Evolutionary conservation across 2,113 vertebrate species (phyloP).

Genomic region (Halcyon malimbica): DNA sequence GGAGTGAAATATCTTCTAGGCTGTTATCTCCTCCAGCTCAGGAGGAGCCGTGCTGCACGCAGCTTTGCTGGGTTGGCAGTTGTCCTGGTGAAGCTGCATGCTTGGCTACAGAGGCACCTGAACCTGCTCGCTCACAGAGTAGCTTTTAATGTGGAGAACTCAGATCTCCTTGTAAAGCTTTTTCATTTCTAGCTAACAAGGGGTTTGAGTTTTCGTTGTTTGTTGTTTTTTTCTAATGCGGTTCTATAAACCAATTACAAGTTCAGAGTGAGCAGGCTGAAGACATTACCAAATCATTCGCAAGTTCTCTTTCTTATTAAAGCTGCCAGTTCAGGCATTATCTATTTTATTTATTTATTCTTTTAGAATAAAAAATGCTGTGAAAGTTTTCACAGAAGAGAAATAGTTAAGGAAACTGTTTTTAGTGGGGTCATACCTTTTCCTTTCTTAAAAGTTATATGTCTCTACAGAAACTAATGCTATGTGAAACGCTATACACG

Average conservation of each 20-base stretch:
- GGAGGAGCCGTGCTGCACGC: not conserved
- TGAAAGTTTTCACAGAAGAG: not conserved
- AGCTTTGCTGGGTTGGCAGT: not conserved
- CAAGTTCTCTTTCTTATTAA: not conserved
- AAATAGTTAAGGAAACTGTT: not conserved
- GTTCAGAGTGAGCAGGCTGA: not conserved
- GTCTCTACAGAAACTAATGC: not conserved
- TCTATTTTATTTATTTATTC: not conserved
- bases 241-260: not conserved
- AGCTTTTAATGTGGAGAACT: not conserved
- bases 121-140: not conserved
- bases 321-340: not conserved
- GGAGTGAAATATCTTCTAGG: not conserved
- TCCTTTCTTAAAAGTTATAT: not conserved
- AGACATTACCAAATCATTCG: not conserved
- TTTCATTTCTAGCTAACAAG: not conserved
- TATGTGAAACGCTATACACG: not conserved
- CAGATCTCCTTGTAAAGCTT: not conserved
- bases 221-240: not conserved
- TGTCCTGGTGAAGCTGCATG: not conserved
- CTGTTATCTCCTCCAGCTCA: not conserved
- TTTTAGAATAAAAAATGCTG: not conserved
- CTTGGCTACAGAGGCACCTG: not conserved
- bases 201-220: not conserved
- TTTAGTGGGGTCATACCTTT: not conserved